Base-by-base conservation (phyloP, 2,888 invertebrate species). In the Andrena marginata region DNA sequence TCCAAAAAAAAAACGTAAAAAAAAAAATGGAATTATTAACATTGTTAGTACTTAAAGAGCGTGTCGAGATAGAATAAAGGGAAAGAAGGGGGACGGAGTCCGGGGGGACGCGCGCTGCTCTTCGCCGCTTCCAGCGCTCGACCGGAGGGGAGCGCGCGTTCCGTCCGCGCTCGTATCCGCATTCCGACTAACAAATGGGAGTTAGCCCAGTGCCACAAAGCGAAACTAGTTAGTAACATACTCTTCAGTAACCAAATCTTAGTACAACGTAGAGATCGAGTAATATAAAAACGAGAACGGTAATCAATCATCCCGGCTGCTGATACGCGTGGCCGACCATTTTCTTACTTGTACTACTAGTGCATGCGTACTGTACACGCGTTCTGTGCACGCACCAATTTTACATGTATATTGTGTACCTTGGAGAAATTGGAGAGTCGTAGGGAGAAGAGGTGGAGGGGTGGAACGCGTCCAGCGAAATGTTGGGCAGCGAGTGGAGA, bases 241-340 rank as follows among this genome's bases (percentile, higher is more conserved):
- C 87, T 88, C 88, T 80, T 91, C 90, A 90, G 85, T 91, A 91
- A 92, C 92, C 93, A 92, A 93, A 93, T 92, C 91, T 85, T 93
- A 93, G 92, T 92, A 93, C 93, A 93, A 92, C 87, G 81, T 91
- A 91, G 87, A 89, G 79, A 80, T 80, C 83, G 85, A 90, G 56
- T 89, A 89, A 89, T 89, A 88, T 89, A 85, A 89, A 42, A 83
- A 16, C 49, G 13, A n/a, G 56, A 31, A 56, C 54, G 31, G 63
- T 29, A 59, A 33, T 20, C 29, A 56, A 64, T 35, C 20, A 78
- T 59, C 69, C 51, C 70, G 63, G 64, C 59, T 79, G 79, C 23
- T 56, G 80, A 77, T 77, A 76, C 74, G 85, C 86, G 73, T 80
- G 77, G 85, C 82, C 76, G 84, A 84, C 77, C 71, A 69, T 76